A percentile compares a stretch with the other conserved stretches of the same genome.
Evolutionary conservation across 2,797 vertebrate genomes (phyloP).

Genomic region (Chelmon rostratus): DNA sequence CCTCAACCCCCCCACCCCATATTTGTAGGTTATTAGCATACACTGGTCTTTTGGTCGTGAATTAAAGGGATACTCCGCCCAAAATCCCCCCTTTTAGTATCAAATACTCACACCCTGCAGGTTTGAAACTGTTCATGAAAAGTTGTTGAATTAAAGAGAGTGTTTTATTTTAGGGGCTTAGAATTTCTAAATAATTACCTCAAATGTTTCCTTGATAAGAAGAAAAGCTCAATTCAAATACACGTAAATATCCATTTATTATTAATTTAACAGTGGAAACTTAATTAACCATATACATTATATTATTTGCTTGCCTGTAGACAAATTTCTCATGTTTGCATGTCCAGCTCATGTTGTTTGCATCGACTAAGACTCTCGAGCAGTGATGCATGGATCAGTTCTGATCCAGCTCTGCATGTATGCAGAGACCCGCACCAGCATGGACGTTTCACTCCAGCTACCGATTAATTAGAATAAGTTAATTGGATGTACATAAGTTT

Average conservation of each 20-base stretch:
- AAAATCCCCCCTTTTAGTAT: background rate
- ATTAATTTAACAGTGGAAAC: background rate
- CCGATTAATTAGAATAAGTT: too few relatives aligned
- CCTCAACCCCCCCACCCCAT: background rate
- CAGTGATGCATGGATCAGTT: too few relatives aligned
- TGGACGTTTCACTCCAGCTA: too few relatives aligned
- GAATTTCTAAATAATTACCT: background rate
- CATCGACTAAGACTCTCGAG: background rate
- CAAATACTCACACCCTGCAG: background rate
- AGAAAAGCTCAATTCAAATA: constrained; percentile 8
- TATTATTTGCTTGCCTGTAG: background rate
- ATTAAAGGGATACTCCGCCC: background rate
- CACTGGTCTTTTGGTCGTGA: background rate
- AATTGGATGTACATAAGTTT: too few relatives aligned
- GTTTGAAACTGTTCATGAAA: background rate
- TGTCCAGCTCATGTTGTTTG: background rate
- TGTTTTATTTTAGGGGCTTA: background rate
- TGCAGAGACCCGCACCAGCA: too few relatives aligned
- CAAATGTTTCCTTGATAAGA: too few relatives aligned
- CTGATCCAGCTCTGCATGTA: too few relatives aligned
- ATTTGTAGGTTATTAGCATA: constrained; percentile 26
- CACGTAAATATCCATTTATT: background rate
- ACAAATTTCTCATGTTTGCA: background rate
- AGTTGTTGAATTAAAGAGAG: background rate
- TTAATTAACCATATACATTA: background rate